Conservation (phyloP, 2,113 vertebrate genomes). For the Corythornis vintsioides region DNA sequence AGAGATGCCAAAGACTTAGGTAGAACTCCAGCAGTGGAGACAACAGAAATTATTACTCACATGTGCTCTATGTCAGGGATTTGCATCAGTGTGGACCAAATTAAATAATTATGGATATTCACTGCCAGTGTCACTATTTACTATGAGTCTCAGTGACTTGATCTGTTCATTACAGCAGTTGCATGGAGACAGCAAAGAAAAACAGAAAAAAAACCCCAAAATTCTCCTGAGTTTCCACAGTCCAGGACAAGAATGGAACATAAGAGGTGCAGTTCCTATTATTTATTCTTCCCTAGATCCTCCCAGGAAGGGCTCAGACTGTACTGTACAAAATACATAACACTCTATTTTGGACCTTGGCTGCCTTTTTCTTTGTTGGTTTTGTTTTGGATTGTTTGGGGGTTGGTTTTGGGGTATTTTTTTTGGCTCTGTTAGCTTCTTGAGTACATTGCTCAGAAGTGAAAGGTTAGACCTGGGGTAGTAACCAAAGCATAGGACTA, state of each 20-base stretch:
- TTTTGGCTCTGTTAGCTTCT: not conserved
- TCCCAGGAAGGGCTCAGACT: not conserved
- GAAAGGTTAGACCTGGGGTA: not conserved
- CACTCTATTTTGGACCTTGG: not conserved
- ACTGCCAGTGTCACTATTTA: not conserved
- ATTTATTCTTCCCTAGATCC: not conserved
- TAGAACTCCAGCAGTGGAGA: not conserved
- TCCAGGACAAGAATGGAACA: not conserved
- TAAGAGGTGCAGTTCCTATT: not conserved
- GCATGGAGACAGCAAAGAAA: not conserved
- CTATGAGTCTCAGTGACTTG: not conserved
- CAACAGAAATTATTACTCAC: not conserved
- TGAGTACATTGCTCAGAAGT: not conserved
- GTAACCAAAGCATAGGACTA: not conserved
- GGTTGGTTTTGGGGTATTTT: not conserved
- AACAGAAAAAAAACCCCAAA: not conserved
- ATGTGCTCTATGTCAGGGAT: not conserved
- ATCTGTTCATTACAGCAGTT: not conserved
- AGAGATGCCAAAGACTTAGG: fast-evolving
- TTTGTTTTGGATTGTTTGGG: not conserved
- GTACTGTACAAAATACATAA: not conserved
- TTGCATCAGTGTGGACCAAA: not conserved
- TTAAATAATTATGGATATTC: not conserved
- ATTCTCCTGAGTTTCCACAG: not conserved
- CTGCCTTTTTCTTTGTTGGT: not conserved